These are phyloP conservation scores for Aphodius sticticus DNA, from an alignment of 2,888 invertebrate genomes.

Conservation along the genomic window DNA sequence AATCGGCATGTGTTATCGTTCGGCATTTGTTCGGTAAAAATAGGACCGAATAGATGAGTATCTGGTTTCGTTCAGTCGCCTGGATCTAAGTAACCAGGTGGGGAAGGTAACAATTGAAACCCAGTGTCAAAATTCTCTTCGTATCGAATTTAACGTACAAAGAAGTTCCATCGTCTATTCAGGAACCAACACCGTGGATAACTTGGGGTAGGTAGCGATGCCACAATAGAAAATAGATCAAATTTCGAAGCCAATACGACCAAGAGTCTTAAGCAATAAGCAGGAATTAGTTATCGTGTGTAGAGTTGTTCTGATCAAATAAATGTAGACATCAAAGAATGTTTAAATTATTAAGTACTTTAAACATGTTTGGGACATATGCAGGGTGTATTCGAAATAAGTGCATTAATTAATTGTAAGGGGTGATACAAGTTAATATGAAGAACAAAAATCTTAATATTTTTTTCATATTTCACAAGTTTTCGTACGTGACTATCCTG, in stretches of 20 bases:
- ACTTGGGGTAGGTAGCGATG: background rate
- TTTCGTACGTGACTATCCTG: no score
- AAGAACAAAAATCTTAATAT: no score
- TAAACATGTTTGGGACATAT: no score
- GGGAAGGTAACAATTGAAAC: background rate
- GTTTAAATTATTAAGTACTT: no score
- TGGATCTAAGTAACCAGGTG: background rate
- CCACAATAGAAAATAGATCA: slow-evolving; percentile 4
- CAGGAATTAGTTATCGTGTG: background rate
- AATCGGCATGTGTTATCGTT: background rate
- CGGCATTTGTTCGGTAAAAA: background rate
- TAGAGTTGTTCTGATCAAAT: background rate
- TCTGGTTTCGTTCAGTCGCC: background rate
- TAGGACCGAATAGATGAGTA: background rate
- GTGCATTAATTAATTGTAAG: no score
- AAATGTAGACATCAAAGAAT: no score
- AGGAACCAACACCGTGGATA: background rate
- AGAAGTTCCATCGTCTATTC: background rate
- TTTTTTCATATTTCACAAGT: no score
- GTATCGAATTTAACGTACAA: background rate
- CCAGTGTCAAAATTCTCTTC: background rate
- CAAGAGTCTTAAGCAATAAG: background rate
- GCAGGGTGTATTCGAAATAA: no score
- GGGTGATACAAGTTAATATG: no score
- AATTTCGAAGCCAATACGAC: background rate